A percentile compares a stretch with the other conserved stretches of the same genome.
Evolutionary conservation across 2,888 invertebrate species (phyloP).

Genomic region (Cerceris ruficornis): DNA sequence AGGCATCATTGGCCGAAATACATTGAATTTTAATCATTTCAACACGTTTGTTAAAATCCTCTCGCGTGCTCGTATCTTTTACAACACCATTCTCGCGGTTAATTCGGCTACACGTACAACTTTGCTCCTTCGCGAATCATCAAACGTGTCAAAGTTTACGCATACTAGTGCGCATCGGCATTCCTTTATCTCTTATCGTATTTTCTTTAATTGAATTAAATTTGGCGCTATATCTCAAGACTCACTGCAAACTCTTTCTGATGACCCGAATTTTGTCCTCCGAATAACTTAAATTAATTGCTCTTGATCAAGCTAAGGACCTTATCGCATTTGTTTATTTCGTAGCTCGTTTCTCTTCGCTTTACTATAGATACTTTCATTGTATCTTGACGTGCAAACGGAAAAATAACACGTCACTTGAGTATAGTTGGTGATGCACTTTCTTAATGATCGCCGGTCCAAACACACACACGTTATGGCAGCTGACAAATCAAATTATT

Average conservation of each 20-base stretch:
- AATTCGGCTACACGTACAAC: background rate
- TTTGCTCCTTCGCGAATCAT: background rate
- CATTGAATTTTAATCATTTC: too few relatives aligned
- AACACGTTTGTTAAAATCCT: too few relatives aligned
- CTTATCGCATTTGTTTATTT: background rate
- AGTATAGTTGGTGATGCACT: too few relatives aligned
- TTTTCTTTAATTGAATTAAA: constrained; percentile 38
- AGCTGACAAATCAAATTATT: too few relatives aligned
- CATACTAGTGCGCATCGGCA: background rate
- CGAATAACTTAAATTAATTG: constrained; percentile 5
- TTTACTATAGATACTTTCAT: background rate
- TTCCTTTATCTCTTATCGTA: constrained; percentile 13
- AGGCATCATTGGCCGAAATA: too few relatives aligned
- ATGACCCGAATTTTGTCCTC: constrained; percentile 3
- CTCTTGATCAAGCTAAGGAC: background rate
- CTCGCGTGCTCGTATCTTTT: background rate
- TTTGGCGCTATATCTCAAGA: background rate
- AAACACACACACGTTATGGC: too few relatives aligned
- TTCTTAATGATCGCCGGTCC: too few relatives aligned
- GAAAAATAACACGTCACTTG: background rate
- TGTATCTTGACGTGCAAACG: background rate
- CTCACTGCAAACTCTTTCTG: constrained; percentile 6
- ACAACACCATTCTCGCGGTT: background rate
- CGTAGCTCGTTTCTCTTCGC: background rate
- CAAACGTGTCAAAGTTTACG: constrained; percentile 13